These are phyloP conservation scores for Coendou prehensilis DNA, from an alignment of 2,797 vertebrate genomes.

Conservation along the genomic window DNA sequence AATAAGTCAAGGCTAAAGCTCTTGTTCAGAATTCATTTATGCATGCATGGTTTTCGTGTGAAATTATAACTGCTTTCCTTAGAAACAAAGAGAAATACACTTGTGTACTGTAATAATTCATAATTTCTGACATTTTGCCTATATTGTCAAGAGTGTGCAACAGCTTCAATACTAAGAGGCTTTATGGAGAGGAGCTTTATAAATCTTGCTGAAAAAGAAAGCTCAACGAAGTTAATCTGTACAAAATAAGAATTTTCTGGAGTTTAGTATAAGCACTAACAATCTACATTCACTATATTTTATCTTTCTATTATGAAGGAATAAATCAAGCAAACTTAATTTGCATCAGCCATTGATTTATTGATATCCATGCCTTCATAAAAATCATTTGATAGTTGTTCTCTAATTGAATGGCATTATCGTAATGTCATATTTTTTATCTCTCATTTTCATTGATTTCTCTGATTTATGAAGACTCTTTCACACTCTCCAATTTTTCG, in stretches of 20 bases:
- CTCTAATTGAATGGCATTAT: slow-evolving; percentile 82
- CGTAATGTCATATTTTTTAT: slow-evolving; percentile 83
- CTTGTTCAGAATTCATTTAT: slow-evolving; percentile 61
- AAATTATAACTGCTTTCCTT: slow-evolving; percentile 69
- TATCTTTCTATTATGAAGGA: slow-evolving; percentile 68
- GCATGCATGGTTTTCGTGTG: slow-evolving; percentile 63
- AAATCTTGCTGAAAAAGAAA: slow-evolving; percentile 78
- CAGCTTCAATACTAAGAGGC: slow-evolving; percentile 67
- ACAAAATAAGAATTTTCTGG: slow-evolving; percentile 75
- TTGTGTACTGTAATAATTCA: slow-evolving; percentile 57
- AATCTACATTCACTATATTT: slow-evolving; percentile 69
- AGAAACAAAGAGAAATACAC: slow-evolving; percentile 73
- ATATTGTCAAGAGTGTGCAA: slow-evolving; percentile 57
- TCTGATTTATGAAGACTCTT: slow-evolving; percentile 77
- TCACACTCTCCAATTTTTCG: slow-evolving; percentile 54
- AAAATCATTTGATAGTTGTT: slow-evolving; percentile 79
- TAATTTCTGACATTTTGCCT: slow-evolving; percentile 78
- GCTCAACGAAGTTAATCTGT: slow-evolving; percentile 70
- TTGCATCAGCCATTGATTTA: slow-evolving; percentile 86
- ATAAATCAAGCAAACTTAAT: slow-evolving; percentile 69
- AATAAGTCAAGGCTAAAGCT: slow-evolving; percentile 75
- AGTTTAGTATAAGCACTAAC: slow-evolving; percentile 4
- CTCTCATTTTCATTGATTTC: slow-evolving; percentile 76
- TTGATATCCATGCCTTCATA: slow-evolving; percentile 76
- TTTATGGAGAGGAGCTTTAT: slow-evolving; percentile 76